These are phyloP conservation scores for Sebastes trivittatus DNA, from an alignment of 2,797 vertebrate genomes.

Conservation along the genomic window DNA sequence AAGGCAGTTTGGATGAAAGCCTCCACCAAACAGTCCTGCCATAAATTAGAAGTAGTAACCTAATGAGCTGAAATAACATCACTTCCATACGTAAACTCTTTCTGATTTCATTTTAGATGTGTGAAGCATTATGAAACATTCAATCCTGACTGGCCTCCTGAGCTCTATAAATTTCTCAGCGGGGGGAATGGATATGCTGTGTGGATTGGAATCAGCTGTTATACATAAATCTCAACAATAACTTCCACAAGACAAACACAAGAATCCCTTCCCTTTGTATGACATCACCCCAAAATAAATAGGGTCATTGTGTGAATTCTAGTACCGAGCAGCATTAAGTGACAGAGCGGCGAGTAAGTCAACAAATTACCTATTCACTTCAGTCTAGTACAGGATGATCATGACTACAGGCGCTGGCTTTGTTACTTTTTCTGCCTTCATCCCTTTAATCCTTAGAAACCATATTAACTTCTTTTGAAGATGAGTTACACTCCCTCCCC, in stretches of 20 bases:
- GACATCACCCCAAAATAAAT: slow-evolving; percentile 50
- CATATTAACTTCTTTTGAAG: slow-evolving; percentile 78
- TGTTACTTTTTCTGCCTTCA: slow-evolving; percentile 67
- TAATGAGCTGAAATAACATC: slow-evolving; percentile 54
- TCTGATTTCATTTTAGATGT: slow-evolving; percentile 44
- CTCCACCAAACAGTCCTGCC: slow-evolving; percentile 4
- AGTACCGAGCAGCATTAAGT: slow-evolving; percentile 11
- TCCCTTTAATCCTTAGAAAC: slow-evolving; percentile 76
- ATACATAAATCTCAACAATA: slow-evolving; percentile 62
- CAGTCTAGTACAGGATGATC: slow-evolving; percentile 40
- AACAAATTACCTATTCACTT: slow-evolving; percentile 60
- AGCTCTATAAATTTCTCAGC: slow-evolving; percentile 54
- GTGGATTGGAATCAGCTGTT: slow-evolving; percentile 69
- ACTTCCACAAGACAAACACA: slow-evolving; percentile 53
- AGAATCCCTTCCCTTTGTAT: slow-evolving; percentile 15
- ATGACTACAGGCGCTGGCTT: slow-evolving; percentile 62
- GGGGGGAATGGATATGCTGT: slow-evolving; percentile 26
- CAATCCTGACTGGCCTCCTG: slow-evolving; percentile 46
- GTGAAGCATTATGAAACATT: slow-evolving; percentile 54
- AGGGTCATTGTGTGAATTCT: slow-evolving; percentile 48
- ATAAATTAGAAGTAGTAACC: slow-evolving; percentile 26
- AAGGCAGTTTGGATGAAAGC: background rate
- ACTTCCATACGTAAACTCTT: slow-evolving; percentile 49
- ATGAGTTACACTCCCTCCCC: slow-evolving; percentile 67
- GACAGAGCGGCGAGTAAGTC: slow-evolving; percentile 45